Evolutionary conservation across 2,113 vertebrate species (phyloP).

Genomic region (Harpagus bidentatus): DNA sequence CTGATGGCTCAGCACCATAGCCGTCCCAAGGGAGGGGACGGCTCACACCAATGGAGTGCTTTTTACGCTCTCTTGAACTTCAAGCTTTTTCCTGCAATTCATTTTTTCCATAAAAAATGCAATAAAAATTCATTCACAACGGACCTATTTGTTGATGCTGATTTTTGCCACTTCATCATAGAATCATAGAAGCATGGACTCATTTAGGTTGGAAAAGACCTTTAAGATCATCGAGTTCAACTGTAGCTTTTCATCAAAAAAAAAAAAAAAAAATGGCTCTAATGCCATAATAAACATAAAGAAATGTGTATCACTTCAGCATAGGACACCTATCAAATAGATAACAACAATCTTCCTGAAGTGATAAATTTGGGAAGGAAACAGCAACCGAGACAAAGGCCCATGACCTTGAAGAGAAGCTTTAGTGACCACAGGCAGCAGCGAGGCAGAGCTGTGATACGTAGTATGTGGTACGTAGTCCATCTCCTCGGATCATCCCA

Average conservation of each 20-base stretch:
- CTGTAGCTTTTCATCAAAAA: background rate
- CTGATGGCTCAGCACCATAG: background rate
- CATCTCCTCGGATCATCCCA: background rate
- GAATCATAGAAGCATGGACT: background rate
- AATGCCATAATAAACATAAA: background rate
- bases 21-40: background rate
- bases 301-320: background rate
- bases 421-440: background rate
- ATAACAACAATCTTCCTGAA: background rate
- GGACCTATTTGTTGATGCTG: background rate
- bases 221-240: background rate
- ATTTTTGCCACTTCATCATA: background rate
- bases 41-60: background rate
- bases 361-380: background rate
- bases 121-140: background rate
- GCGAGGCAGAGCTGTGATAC: accelerated
- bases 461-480: background rate
- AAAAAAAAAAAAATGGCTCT: background rate
- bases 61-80: background rate
- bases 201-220: background rate
- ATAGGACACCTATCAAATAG: background rate
- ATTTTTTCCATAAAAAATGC: background rate
- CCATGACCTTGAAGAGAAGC: background rate
- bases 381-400: background rate
- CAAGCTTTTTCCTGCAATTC: background rate